Base-by-base conservation (phyloP, 2,888 invertebrate species). In the Lasioglossum leucozonium region DNA sequence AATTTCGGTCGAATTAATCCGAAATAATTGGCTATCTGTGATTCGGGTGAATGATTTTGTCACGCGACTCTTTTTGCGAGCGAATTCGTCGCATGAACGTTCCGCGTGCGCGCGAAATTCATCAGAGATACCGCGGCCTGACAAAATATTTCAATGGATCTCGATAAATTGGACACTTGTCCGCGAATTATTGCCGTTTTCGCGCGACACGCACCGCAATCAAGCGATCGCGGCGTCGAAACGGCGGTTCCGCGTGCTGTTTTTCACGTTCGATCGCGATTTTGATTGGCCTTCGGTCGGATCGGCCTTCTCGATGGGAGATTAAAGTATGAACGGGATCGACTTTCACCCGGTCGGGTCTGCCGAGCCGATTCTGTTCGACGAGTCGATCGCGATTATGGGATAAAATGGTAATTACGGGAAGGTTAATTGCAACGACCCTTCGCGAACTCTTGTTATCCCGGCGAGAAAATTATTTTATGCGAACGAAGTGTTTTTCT, bases 291-390 rank as follows among this genome's bases (percentile, higher is more conserved):
- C 67, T 67, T 67, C 67, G 37, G 37, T 67, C 22, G 18, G 11
- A 67, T 22, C 67, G 67, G 11, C 37, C 75, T 79, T 79, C 78
- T 16, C 40, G 37, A 34, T 11, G 62, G 37, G 75, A 65, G 40
- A 78, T 78, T 51, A 55, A 65, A 76, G 58, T 47, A 82, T 76
- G 76, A 85, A 69, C 37, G 62, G 44, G 73, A 6, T 47, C 71
- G 72, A 79, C 82, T 82, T 84, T 84, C 82, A 72, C 78, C 34
- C 26, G 74, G 75, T 62, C 72, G 71, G n/a, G 30, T 1, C 22
- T 2, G n/a, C 11, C 67, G 67, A 37, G 44, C 13, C 51, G 16
- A n/a, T 16, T 34, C 10, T 4, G 34, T 22, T 13, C 51, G 75
- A n/a, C 51, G 47, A 67, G 30, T 76, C 34, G 74, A 71, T 71